Evolutionary conservation across 2,888 invertebrate species (phyloP), one percentile per base, ranked within the genome.

Genomic region (Pycnomerus fuliginosus): DNA sequence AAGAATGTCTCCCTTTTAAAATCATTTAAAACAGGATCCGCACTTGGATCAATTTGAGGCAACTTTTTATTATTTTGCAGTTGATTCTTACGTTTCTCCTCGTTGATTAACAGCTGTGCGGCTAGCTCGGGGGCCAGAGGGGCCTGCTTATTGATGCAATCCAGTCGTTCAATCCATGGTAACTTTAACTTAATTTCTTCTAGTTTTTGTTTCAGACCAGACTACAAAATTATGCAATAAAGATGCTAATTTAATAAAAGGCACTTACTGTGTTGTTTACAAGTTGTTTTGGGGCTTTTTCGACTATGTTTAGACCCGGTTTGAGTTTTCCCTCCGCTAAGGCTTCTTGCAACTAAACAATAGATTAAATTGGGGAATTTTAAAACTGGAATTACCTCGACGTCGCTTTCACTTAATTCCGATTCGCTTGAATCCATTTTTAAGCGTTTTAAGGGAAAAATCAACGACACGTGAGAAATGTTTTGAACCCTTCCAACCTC

Each of bases 1-100:
- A 92, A 91, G 52, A 84, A 74, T 65, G 90, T 89, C 74, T 97
- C 97, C 20, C 95, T 76, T 67, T 89, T 88, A 62, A 96, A 95
- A 70, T 97, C 96, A 75, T 96, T 90, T 13, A 91, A 69, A 0
- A 90, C 81, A 0, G 89, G 88, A 70, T 91, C 90, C 46, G 86
- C 83, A 1, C 77, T 74, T 0, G 86, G 79, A 1, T 77, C 74
- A 56, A 80, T 79, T 36, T 78, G 76, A 7, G 78, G 79, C 30
- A 84, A 71, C 53, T 88, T 88, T 58, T 81, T 84, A 43, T 81
- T 85, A 44, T 87, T 87, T 56, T 84, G 79, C 16, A 83, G 70
- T 53, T 79, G 73, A 54, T 77, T 82, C 3, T 79, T 76, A 0
- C 89, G 77, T 59, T 83, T 82, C 39, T 83, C 79, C 61, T 88